These are phyloP conservation scores for Scartelaos histophorus DNA, from an alignment of 2,113 vertebrate genomes.

Conservation along the genomic window DNA sequence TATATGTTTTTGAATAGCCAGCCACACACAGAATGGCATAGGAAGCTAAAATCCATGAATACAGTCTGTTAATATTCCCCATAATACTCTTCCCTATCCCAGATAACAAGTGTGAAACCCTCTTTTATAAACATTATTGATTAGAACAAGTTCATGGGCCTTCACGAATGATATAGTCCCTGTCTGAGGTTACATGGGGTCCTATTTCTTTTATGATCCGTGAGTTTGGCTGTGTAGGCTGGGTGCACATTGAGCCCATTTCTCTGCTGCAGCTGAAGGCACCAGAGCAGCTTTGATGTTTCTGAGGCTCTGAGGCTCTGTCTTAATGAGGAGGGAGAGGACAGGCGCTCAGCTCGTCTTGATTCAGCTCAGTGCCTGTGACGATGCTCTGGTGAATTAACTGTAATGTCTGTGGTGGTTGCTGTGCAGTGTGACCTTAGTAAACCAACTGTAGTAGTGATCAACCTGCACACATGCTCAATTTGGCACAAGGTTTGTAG, in stretches of 20 bases:
- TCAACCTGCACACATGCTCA: background rate
- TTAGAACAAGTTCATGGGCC: background rate
- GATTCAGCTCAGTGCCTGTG: constrained; percentile 28
- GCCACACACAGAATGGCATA: too few relatives aligned
- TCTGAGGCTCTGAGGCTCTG: constrained; percentile 61
- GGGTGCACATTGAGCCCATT: constrained; percentile 53
- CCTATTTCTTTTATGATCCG: constrained; percentile 55
- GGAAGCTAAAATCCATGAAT: background rate
- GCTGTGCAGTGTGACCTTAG: constrained; percentile 22
- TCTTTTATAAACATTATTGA: constrained; percentile 20
- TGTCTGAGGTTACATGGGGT: constrained; percentile 41
- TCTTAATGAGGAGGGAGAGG: constrained; percentile 68
- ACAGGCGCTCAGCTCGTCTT: constrained; percentile 48
- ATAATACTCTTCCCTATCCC: background rate
- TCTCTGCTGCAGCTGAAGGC: constrained; percentile 57
- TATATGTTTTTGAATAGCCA: too few relatives aligned
- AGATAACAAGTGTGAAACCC: background rate
- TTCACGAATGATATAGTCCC: constrained; percentile 47
- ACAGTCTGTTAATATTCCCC: background rate
- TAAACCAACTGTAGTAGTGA: constrained; percentile 2
- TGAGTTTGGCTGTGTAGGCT: constrained; percentile 50
- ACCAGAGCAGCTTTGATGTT: constrained; percentile 67
- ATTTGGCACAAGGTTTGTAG: background rate
- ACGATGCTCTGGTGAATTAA: constrained; percentile 36
- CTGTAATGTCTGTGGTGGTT: constrained; percentile 8